Conservation (phyloP, 2,888 invertebrate genomes). For the Schizaphis graminum region DNA sequence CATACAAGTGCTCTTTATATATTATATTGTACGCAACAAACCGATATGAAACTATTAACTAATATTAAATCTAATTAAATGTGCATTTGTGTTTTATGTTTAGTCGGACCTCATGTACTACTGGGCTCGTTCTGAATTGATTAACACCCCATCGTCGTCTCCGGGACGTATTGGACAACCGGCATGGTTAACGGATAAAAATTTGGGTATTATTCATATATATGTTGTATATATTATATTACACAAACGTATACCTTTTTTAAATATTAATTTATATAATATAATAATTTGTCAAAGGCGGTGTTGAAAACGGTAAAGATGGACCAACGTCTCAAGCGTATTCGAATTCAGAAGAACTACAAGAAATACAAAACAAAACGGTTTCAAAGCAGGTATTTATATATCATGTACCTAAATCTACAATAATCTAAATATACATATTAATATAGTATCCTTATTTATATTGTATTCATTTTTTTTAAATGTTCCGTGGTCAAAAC, state of each 20-base stretch:
- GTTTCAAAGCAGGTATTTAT: constrained; percentile 52
- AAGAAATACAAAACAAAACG: constrained; percentile 61
- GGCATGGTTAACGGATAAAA: constrained; percentile 74
- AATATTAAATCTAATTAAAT: constrained; percentile 51
- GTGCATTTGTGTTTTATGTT: constrained; percentile 69
- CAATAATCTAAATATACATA: neutral
- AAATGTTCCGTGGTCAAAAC: neutral
- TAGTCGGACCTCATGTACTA: constrained; percentile 93
- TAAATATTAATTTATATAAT: neutral
- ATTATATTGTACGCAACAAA: neutral
- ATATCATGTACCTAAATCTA: neutral
- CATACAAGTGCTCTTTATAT: neutral
- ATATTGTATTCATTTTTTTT: neutral
- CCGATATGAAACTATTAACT: constrained; percentile 38
- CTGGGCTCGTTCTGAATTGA: constrained; percentile 86
- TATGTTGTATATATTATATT: neutral
- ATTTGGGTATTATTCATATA: constrained; percentile 27
- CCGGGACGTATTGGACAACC: constrained; percentile 82
- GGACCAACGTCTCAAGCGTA: constrained; percentile 16
- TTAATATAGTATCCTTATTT: too few species aligned
- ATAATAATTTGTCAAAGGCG: constrained; percentile 38
- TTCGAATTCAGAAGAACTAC: constrained; percentile 54
- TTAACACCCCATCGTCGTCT: constrained; percentile 77
- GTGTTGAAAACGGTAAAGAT: constrained; percentile 42
- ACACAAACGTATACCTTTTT: neutral